Conservation (phyloP, 64 coral and sea anemone genomes). For the Montipora efflorescens region DNA sequence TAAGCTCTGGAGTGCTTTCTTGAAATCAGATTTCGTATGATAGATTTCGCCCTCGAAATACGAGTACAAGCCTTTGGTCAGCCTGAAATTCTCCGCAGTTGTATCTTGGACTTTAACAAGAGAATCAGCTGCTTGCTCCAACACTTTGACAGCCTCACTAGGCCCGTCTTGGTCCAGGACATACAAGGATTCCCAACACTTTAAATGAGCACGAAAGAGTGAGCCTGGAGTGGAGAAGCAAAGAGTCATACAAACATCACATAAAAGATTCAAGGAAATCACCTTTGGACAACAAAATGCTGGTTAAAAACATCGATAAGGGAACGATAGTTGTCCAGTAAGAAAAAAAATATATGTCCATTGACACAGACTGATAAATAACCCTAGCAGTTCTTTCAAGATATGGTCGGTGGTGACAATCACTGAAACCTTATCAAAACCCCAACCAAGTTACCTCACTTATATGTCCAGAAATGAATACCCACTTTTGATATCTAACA, state of each 20-base stretch:
- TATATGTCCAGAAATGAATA: too few relatives aligned
- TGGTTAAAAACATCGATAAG: too few relatives aligned
- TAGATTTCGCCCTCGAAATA: conserved; percentile 38
- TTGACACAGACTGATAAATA: too few relatives aligned
- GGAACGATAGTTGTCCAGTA: too few relatives aligned
- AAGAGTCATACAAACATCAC: background rate
- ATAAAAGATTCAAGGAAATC: background rate
- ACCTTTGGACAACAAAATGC: background rate
- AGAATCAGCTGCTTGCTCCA: background rate
- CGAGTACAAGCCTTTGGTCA: conserved; percentile 15
- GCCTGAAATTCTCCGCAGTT: background rate
- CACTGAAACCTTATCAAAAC: too few relatives aligned
- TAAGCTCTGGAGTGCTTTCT: background rate
- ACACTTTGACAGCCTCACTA: conserved; percentile 18
- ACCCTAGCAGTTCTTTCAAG: too few relatives aligned
- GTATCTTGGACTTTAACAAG: conserved; percentile 11
- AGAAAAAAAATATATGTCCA: too few relatives aligned
- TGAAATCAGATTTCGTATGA: background rate
- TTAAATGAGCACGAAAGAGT: conserved; percentile 4
- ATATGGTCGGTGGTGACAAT: too few relatives aligned
- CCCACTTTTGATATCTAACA: too few relatives aligned
- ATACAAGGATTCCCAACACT: background rate
- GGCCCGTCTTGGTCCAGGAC: background rate
- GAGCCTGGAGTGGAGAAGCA: background rate
- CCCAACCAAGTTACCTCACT: too few relatives aligned